Conservation (phyloP, 2,888 invertebrate species). For the Ophion ellenae region DNA sequence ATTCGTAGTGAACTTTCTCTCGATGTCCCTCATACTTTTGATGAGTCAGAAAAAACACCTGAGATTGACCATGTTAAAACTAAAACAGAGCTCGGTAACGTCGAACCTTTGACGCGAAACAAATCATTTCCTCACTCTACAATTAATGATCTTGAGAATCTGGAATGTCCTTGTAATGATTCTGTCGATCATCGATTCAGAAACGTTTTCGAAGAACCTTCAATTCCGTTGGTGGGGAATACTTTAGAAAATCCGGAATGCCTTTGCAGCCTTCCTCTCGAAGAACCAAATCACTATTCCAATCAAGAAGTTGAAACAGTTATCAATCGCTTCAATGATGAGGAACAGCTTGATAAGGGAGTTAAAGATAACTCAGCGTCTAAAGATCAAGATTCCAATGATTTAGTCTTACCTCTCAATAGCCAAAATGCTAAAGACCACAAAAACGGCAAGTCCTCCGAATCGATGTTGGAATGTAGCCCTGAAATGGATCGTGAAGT, state of each 20-base stretch:
- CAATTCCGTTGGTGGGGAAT: neutral
- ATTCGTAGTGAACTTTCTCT: neutral
- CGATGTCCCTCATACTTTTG: neutral
- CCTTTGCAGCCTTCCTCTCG: neutral
- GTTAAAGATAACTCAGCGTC: neutral
- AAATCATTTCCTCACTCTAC: neutral
- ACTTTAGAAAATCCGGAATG: constrained; percentile 2
- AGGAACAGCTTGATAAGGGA: neutral
- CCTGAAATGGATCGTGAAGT: neutral
- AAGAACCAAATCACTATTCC: neutral
- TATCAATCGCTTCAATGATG: neutral
- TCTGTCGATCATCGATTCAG: neutral
- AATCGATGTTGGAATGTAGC: neutral
- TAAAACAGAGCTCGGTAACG: neutral
- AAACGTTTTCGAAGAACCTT: constrained; percentile 4
- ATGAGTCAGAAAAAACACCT: neutral
- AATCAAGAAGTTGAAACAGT: neutral
- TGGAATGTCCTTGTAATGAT: constrained; percentile 26
- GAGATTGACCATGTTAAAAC: neutral
- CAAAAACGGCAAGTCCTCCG: neutral
- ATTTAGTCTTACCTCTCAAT: neutral
- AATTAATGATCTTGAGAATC: neutral
- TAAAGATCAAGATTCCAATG: neutral
- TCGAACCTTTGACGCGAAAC: neutral
- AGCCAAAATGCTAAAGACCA: neutral